Evolutionary conservation across 1,140 invertebrate genomes (phyloP).

Genomic region (Pseudoatta argentina): DNA sequence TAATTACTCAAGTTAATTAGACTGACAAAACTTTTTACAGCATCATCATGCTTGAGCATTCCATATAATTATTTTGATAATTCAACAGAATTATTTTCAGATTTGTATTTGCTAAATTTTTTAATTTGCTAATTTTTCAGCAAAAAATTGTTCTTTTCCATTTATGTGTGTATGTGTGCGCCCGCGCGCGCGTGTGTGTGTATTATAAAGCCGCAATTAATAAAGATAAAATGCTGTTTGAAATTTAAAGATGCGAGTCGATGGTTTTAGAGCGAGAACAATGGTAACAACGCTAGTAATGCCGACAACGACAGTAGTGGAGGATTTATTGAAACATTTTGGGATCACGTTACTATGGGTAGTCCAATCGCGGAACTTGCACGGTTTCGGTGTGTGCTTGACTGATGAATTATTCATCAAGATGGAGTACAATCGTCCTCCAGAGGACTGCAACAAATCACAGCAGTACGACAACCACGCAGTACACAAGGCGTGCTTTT

Average conservation of each 20-base stretch:
- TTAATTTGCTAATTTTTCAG: too few relatives aligned
- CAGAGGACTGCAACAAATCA: slow-evolving; percentile 63
- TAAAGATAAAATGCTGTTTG: slow-evolving; percentile 35
- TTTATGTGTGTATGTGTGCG: too few relatives aligned
- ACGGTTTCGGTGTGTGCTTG: slow-evolving; percentile 56
- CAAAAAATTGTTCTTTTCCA: too few relatives aligned
- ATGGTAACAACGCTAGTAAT: slow-evolving; percentile 42
- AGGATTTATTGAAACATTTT: slow-evolving; percentile 70
- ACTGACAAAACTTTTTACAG: too few relatives aligned
- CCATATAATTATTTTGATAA: too few relatives aligned
- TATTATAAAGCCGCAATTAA: slow-evolving; percentile 20
- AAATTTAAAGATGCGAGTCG: slow-evolving; percentile 30
- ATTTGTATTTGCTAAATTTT: too few relatives aligned
- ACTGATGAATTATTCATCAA: slow-evolving; percentile 73
- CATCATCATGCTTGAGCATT: too few relatives aligned
- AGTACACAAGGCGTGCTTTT: slow-evolving; percentile 4
- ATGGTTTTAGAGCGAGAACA: slow-evolving; percentile 60
- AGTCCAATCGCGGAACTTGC: slow-evolving; percentile 67
- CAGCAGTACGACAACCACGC: slow-evolving; percentile 57
- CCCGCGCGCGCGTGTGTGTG: too few relatives aligned
- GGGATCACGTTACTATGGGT: slow-evolving; percentile 51
- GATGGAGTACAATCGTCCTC: slow-evolving; percentile 63
- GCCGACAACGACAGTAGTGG: slow-evolving; percentile 30
- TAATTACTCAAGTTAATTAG: too few relatives aligned
- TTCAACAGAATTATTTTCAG: too few relatives aligned